Evolutionary conservation across 1,140 invertebrate genomes (phyloP).

Genomic region (Rhopalosiphum padi): DNA sequence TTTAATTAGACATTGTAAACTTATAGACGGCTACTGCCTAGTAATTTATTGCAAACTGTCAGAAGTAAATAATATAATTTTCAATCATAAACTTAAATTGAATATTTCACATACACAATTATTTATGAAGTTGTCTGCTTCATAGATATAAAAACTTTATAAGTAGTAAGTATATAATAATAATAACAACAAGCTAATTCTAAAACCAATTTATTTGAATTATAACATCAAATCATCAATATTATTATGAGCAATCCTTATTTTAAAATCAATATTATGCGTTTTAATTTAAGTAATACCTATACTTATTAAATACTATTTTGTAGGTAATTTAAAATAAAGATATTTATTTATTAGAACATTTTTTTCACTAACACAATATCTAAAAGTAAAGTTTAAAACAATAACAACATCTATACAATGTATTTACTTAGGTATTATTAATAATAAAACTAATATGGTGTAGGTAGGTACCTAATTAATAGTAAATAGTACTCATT

Average conservation of each 20-base stretch:
- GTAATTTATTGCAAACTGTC: not conserved
- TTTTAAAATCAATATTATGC: too few relatives aligned
- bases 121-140: not conserved
- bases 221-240: not conserved
- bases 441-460: too few relatives aligned
- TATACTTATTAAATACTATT: not conserved
- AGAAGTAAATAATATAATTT: not conserved
- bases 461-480: too few relatives aligned
- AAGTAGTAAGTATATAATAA: not conserved
- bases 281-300: not conserved
- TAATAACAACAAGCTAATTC: not conserved
- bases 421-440: too few relatives aligned
- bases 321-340: not conserved
- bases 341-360: not conserved
- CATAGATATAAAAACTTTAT: not conserved
- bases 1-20: slow-evolving; percentile 35
- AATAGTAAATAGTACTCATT: too few relatives aligned
- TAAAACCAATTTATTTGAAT: not conserved
- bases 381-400: too few relatives aligned
- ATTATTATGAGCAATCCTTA: too few relatives aligned
- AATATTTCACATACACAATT: not conserved
- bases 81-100: not conserved
- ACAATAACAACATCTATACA: too few relatives aligned
- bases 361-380: not conserved
- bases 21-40: not conserved